Evolutionary conservation across 2,888 invertebrate genomes (phyloP).

Genomic region (Perizoma affinitatum): DNA sequence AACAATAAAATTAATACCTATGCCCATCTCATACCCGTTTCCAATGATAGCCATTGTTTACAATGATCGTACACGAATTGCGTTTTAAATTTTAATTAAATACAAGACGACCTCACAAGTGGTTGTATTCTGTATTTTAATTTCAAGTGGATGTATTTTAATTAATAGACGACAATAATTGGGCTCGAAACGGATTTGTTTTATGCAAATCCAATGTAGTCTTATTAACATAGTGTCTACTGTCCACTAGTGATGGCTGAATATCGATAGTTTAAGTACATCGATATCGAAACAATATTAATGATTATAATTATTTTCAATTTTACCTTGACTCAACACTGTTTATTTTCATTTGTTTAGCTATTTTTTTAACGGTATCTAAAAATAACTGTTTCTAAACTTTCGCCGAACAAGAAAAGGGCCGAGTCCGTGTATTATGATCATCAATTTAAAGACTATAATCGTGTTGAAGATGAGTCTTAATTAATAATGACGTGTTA

Average conservation of each 20-base stretch:
- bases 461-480: too few relatives aligned
- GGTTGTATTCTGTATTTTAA: conserved; percentile 20
- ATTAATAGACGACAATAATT: conserved; percentile 69
- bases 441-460: too few relatives aligned
- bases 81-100: conserved; percentile 30
- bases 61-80: conserved; percentile 14
- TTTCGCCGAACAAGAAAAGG: too few relatives aligned
- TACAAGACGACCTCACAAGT: conserved; percentile 52
- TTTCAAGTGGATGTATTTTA: conserved; percentile 40
- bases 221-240: conserved; percentile 62
- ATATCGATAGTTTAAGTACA: conserved; percentile 27
- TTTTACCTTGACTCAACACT: too few relatives aligned
- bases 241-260: conserved; percentile 35
- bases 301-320: too few relatives aligned
- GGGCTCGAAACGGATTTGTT: conserved; percentile 64
- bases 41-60: neutral
- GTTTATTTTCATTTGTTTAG: too few relatives aligned
- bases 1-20: too few relatives aligned
- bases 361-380: too few relatives aligned
- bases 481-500: too few relatives aligned
- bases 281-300: conserved; percentile 29
- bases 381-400: too few relatives aligned
- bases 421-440: too few relatives aligned
- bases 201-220: conserved; percentile 62
- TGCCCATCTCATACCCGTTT: neutral